phyloP scores from a whole-genome alignment of 2,888 invertebrate genomes.

The Ferdinandea cuprea region DNA sequence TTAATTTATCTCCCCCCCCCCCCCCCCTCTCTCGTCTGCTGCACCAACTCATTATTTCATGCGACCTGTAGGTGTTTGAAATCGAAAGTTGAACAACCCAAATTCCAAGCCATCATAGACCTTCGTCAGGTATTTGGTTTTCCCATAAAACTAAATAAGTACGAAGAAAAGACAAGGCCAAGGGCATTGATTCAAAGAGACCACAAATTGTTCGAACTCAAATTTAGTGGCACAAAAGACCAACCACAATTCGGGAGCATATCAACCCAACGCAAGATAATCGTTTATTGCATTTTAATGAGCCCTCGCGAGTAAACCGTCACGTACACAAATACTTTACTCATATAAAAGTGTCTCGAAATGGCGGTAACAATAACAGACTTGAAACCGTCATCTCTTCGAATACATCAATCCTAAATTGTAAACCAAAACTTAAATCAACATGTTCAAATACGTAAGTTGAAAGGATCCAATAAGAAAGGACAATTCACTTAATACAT shows the following conservation, averaged over 20 bases:
- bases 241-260: not conserved
- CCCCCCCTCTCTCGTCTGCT: too few relatives aligned
- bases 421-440: not conserved
- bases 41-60: too few relatives aligned
- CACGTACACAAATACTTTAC: too few relatives aligned
- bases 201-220: not conserved
- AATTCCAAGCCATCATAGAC: too few relatives aligned
- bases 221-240: not conserved
- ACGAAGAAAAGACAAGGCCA: not conserved
- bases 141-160: too few relatives aligned
- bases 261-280: too few relatives aligned
- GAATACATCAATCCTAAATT: not conserved
- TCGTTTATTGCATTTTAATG: slow-evolving; percentile 14
- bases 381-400: not conserved
- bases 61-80: too few relatives aligned
- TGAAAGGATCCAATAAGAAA: slow-evolving; percentile 59
- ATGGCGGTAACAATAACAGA: not conserved
- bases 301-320: not conserved
- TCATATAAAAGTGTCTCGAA: not conserved
- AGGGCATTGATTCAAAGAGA: not conserved
- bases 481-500: slow-evolving; percentile 78
- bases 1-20: too few relatives aligned
- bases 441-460: slow-evolving; percentile 12
- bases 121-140: too few relatives aligned
- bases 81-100: too few relatives aligned